Evolutionary conservation across 1,140 invertebrate species (phyloP), one percentile per base, ranked within the genome.

Genomic region (Pogonomyrmex barbatus): DNA sequence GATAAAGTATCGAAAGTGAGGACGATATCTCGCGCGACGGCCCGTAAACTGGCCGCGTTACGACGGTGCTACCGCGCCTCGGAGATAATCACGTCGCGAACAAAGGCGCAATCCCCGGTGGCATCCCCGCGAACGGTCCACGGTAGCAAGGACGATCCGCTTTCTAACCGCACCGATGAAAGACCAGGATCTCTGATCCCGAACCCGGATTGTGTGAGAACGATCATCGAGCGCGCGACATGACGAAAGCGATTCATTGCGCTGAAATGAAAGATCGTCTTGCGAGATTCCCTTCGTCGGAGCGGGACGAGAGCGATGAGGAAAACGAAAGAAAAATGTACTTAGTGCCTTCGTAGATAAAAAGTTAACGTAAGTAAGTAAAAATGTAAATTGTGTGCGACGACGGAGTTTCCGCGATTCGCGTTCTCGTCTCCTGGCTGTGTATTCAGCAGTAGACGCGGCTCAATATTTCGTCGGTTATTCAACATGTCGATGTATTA

Each of bases 1-100:
- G 73, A 76, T 82, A 82, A 39, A 79, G 71, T 86, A 79, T 86
- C 75, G 60, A 50, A 42, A 81, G 56, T 50, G 8, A 68, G 14
- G 42, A 56, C 67, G 54, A 73, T 60, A 73, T 68, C 54, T 82
- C 39, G 67, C 67, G 65, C 17, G 33, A 36, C 42, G 62, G 54
- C 17, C 24, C 67, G 54, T 82, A 82, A 82, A 82, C 17, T 42
- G 52, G 67, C 14, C 50, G 63, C 78, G 78, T 82, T 60, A 82
- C 42, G 54, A 60, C 30, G 67, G 52, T 45, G 47, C 33, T 70
- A 70, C 78, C 50, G 42, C 70, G 52, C n/a, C 17, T 33, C 14
- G 60, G 9, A 30, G 67, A 68, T 79, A 30, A 68, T 71, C 17
- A 36, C 36, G 4, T 47, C 54, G 36, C 45, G 42, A 30, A 39